Percentiles rank a stretch among this genome's conserved stretches.
Conservation (phyloP, 2,888 invertebrate genomes). For the Thecocarcelia acutangulata region DNA sequence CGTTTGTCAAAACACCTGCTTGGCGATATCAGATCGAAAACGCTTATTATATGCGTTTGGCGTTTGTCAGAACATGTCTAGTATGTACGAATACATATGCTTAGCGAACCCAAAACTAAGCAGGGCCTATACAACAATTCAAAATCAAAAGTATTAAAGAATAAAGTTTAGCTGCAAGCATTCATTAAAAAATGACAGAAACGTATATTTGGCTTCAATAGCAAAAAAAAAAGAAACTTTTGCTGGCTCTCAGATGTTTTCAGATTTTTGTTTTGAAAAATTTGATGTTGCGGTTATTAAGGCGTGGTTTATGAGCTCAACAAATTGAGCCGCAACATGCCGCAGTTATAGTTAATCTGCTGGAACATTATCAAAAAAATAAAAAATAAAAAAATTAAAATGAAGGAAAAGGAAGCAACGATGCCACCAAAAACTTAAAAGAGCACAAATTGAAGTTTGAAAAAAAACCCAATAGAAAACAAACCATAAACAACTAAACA, state of each 20-base stretch:
- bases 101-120: too few species aligned
- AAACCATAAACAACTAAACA: slow-evolving; percentile 31
- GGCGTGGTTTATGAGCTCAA: slow-evolving; percentile 68
- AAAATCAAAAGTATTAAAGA: slow-evolving; percentile 2
- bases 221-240: slow-evolving; percentile 8
- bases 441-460: slow-evolving; percentile 37
- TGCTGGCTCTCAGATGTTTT: slow-evolving; percentile 34
- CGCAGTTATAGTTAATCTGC: slow-evolving; percentile 70
- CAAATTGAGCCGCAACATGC: slow-evolving; percentile 67
- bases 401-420: slow-evolving; percentile 14
- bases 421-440: slow-evolving; percentile 56
- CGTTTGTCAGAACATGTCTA: too few species aligned
- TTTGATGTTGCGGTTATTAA: slow-evolving; percentile 56
- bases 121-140: slow-evolving; percentile 3
- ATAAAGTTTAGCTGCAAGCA: background rate
- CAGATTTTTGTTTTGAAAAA: slow-evolving; percentile 13
- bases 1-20: too few species aligned
- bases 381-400: background rate
- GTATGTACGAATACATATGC: too few species aligned
- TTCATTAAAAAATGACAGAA: slow-evolving; percentile 50
- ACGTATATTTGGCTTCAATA: slow-evolving; percentile 58
- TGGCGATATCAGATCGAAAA: too few species aligned
- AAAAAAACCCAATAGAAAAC: slow-evolving; percentile 7
- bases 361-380: slow-evolving; percentile 70
- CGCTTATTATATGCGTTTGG: too few species aligned